A percentile compares a stretch with the other conserved stretches of the same genome.
These are phyloP conservation scores for Porites rus DNA, from an alignment of 92 coral and sea anemone genomes.

Conservation along the genomic window DNA sequence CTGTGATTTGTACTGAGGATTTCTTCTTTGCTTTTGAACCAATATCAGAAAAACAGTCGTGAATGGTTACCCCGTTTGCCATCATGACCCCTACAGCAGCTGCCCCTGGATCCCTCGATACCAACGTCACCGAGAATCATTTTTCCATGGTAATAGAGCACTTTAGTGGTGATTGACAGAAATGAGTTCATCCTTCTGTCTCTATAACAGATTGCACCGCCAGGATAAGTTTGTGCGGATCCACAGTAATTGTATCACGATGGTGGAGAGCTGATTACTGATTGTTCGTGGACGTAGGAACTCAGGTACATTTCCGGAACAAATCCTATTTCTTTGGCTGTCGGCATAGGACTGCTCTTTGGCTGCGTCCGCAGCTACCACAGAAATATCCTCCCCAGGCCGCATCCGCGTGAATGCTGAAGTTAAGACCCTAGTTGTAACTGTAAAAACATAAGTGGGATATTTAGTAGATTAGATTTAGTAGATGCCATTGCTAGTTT, in stretches of 20 bases:
- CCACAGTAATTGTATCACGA: constrained; percentile 90
- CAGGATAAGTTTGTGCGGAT: constrained; percentile 94
- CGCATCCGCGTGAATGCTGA: constrained; percentile 75
- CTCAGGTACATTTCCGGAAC: constrained; percentile 81
- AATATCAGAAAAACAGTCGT: too few relatives aligned
- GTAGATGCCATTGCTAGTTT: too few relatives aligned
- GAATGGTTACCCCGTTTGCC: constrained; percentile 81
- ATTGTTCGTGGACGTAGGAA: constrained; percentile 58
- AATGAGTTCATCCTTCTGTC: constrained; percentile 84
- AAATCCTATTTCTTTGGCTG: constrained; percentile 42
- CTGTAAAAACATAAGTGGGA: too few relatives aligned
- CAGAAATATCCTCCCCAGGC: constrained; percentile 99
- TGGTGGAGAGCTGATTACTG: constrained; percentile 64
- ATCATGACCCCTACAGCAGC: constrained; percentile 88
- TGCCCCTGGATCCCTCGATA: constrained; percentile 93
- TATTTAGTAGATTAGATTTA: too few relatives aligned
- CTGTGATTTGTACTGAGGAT: too few relatives aligned
- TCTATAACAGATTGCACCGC: constrained; percentile 90
- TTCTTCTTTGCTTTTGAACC: too few relatives aligned
- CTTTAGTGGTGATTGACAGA: constrained; percentile 77
- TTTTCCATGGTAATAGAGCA: constrained; percentile 76
- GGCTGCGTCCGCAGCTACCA: constrained; percentile 80
- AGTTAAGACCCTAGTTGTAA: constrained; percentile 84
- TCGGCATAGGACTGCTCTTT: background rate
- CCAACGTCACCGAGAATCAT: constrained; percentile 72